Evolutionary conservation across 1,140 invertebrate species (phyloP).

Genomic region (Apocrypta bakeri): DNA sequence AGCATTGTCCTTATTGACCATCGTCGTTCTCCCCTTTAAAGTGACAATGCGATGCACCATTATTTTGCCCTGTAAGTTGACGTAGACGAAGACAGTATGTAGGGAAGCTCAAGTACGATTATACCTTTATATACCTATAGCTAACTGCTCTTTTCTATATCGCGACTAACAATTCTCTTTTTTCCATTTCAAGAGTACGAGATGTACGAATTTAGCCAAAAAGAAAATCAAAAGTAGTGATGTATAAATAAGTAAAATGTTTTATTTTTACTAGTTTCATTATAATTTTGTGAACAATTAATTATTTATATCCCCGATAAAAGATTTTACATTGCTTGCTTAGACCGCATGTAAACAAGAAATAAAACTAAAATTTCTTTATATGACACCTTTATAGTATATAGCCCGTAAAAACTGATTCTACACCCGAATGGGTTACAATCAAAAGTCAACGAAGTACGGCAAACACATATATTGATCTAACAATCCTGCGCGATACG

Average conservation of each 20-base stretch:
- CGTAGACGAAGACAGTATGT: neutral
- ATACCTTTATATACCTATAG: too few relatives aligned
- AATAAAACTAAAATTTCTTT: too few relatives aligned
- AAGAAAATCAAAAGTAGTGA: neutral
- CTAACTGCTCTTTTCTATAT: neutral
- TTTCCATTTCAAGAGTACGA: neutral
- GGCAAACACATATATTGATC: constrained; percentile 11
- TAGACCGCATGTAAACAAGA: too few relatives aligned
- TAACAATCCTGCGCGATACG: neutral
- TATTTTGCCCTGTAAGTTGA: constrained; percentile 40
- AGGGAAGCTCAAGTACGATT: neutral
- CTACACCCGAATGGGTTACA: neutral
- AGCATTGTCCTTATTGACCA: constrained; percentile 51
- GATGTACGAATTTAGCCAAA: constrained; percentile 21
- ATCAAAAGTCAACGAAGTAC: neutral
- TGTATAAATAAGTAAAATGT: constrained; percentile 51
- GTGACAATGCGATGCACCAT: constrained; percentile 49
- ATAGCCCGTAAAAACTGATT: too few relatives aligned
- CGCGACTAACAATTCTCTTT: too few relatives aligned
- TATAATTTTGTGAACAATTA: too few relatives aligned
- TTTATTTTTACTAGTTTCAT: too few relatives aligned
- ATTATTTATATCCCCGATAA: too few relatives aligned
- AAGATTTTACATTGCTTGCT: too few relatives aligned
- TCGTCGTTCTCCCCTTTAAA: constrained; percentile 34
- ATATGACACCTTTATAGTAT: too few relatives aligned